These are phyloP conservation scores for Holocentrus rufus DNA, from an alignment of 2,797 vertebrate genomes.

Conservation along the genomic window DNA sequence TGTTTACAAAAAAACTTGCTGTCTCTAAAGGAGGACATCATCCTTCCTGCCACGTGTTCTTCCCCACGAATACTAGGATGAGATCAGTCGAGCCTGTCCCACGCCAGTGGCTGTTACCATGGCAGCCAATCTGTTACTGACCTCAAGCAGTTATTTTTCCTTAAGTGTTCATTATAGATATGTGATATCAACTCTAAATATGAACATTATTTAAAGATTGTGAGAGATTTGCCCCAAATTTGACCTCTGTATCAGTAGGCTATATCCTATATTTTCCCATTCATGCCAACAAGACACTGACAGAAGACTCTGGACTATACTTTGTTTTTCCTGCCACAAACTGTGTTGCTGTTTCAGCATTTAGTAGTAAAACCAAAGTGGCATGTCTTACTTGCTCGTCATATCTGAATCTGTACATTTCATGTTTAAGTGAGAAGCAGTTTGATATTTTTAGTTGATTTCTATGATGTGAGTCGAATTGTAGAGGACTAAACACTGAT, in stretches of 20 bases:
- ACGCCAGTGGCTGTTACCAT: background rate
- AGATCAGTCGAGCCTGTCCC: background rate
- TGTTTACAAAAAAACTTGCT: conserved; percentile 8
- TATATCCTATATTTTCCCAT: background rate
- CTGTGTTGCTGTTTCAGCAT: background rate
- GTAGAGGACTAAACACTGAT: background rate
- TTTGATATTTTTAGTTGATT: background rate
- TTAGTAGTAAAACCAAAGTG: background rate
- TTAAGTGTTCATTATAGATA: background rate
- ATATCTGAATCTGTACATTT: background rate
- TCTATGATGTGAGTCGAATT: background rate
- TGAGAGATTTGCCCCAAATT: background rate
- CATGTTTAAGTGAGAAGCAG: background rate
- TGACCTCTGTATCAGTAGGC: background rate
- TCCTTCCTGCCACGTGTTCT: conserved; percentile 17
- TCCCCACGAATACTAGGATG: background rate
- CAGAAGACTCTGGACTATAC: background rate
- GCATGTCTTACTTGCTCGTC: background rate
- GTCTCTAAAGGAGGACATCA: conserved; percentile 12
- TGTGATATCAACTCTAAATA: background rate
- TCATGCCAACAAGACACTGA: background rate
- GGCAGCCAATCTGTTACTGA: background rate
- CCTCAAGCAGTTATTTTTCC: background rate
- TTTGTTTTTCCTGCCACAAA: background rate
- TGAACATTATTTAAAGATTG: background rate